These are phyloP conservation scores for Cottus gobio DNA, from an alignment of 2,113 vertebrate species.

Conservation along the genomic window DNA sequence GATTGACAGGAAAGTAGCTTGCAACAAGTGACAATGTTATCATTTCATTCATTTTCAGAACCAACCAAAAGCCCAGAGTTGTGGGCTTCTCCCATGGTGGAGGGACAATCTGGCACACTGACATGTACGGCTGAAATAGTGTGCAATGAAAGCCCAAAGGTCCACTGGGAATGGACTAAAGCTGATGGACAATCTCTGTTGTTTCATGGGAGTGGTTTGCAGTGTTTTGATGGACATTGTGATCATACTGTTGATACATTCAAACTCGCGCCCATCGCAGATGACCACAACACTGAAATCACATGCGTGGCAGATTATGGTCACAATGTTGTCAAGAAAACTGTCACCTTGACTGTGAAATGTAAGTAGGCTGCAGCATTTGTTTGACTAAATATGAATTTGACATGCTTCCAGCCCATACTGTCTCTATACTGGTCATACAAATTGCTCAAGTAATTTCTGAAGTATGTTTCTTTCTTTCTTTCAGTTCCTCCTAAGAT, in stretches of 20 bases:
- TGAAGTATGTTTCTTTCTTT: neutral
- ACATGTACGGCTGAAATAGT: rapidly evolving
- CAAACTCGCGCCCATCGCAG: neutral
- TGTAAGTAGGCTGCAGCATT: slow-evolving; percentile 28
- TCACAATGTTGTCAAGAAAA: neutral
- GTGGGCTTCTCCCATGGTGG: rapidly evolving
- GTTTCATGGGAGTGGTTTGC: rapidly evolving
- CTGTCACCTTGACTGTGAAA: slow-evolving; percentile 35
- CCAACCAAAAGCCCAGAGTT: neutral
- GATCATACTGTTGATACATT: neutral
- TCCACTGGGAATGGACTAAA: slow-evolving; percentile 5
- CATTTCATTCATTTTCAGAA: slow-evolving; percentile 20
- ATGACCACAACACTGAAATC: slow-evolving; percentile 40
- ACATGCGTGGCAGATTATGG: slow-evolving; percentile 26
- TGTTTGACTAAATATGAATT: neutral
- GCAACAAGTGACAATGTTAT: neutral
- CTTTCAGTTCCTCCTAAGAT: slow-evolving; percentile 23
- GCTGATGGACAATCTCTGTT: neutral
- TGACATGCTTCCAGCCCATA: neutral
- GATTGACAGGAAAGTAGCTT: neutral
- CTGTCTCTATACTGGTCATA: neutral
- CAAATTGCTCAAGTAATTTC: neutral
- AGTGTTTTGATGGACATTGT: rapidly evolving
- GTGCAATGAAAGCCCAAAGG: rapidly evolving
- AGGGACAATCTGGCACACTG: rapidly evolving